Evolutionary conservation across 2,797 vertebrate genomes (phyloP).

Genomic region (Gallirallus australis): DNA sequence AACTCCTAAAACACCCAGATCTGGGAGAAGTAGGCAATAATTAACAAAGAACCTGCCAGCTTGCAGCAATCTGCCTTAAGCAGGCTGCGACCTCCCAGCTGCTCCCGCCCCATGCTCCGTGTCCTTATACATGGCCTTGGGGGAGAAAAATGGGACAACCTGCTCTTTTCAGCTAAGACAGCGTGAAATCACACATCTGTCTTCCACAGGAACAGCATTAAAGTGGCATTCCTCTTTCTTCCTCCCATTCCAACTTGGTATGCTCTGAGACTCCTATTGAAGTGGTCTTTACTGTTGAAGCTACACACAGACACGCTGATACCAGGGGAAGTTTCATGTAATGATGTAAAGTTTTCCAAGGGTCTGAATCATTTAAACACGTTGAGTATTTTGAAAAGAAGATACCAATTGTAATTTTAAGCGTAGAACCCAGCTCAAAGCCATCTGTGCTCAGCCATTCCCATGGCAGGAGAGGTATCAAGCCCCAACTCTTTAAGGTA

Average conservation of each 20-base stretch:
- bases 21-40: neutral
- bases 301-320: fast-evolving
- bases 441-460: neutral
- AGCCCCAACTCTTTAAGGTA: neutral
- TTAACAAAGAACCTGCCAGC: neutral
- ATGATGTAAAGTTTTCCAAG: neutral
- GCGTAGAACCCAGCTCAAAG: neutral
- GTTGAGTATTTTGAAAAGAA: neutral
- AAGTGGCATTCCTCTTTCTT: neutral
- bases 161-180: neutral
- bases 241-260: neutral
- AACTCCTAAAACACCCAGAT: neutral
- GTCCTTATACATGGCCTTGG: fast-evolving
- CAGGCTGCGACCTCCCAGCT: neutral
- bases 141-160: neutral
- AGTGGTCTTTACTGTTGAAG: neutral
- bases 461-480: neutral
- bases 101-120: fast-evolving
- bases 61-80: neutral
- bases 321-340: neutral
- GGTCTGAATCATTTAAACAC: neutral
- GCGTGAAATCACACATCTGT: neutral
- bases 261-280: neutral
- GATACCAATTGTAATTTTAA: neutral
- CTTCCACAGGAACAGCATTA: neutral